phyloP scores from a whole-genome alignment of 1,140 invertebrate genomes.

The Hylyphantes graminicola region DNA sequence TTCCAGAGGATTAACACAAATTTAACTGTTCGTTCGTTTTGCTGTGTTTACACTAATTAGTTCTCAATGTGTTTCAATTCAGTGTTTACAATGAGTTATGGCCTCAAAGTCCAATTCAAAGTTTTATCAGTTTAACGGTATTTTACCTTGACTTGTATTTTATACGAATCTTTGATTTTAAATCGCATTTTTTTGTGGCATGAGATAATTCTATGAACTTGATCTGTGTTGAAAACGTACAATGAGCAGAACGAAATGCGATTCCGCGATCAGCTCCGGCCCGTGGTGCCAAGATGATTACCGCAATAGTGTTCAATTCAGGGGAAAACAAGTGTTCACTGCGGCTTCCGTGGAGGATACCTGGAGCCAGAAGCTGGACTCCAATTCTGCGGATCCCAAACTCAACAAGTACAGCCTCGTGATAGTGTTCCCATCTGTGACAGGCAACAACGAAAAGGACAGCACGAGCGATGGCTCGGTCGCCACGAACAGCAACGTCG shows the following conservation, averaged over 20 bases:
- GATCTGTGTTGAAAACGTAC: background rate
- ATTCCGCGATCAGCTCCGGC: constrained; percentile 6
- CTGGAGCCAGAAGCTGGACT: background rate
- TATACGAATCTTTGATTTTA: background rate
- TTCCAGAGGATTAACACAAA: too few relatives aligned
- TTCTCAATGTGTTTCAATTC: too few relatives aligned
- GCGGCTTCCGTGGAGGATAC: background rate
- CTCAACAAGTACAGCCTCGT: constrained; percentile 54
- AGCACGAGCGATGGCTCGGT: background rate
- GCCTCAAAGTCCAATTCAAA: too few relatives aligned
- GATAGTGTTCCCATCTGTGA: constrained; percentile 29
- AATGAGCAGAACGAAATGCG: constrained; percentile 34
- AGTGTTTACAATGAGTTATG: too few relatives aligned
- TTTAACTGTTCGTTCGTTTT: too few relatives aligned
- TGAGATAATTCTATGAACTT: background rate
- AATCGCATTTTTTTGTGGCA: too few relatives aligned
- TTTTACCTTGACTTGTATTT: too few relatives aligned
- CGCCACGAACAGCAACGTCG: background rate
- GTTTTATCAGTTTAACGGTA: too few relatives aligned
- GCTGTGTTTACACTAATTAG: too few relatives aligned
- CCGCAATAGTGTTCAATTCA: constrained; percentile 30
- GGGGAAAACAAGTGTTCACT: constrained; percentile 23
- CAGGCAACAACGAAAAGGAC: background rate
- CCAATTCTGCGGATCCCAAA: background rate
- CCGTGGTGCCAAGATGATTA: constrained; percentile 56